A percentile compares a stretch with the other conserved stretches of the same genome.
Conservation (phyloP, 2,888 invertebrate genomes). For the Chromoteleia sp. region DNA sequence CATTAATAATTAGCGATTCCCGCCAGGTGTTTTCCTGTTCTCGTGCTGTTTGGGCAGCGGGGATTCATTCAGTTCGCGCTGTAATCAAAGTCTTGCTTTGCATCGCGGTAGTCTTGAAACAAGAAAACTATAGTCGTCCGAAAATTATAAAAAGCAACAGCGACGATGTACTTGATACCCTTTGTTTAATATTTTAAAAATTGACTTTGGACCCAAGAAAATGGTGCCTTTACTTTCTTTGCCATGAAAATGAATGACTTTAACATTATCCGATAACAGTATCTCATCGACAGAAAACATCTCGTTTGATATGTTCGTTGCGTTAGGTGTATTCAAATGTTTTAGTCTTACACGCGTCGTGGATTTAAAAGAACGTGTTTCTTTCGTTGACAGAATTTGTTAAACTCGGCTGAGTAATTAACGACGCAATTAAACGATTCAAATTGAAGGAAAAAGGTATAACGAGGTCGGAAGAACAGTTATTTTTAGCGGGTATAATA, state of each 20-base stretch:
- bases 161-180: too few relatives aligned
- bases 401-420: slow-evolving; percentile 34
- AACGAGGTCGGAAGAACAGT: slow-evolving; percentile 39
- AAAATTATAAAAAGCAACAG: neutral
- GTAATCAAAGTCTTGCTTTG: slow-evolving; percentile 1
- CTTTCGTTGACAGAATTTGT: slow-evolving; percentile 1
- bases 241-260: too few relatives aligned
- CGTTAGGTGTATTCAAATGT: too few relatives aligned
- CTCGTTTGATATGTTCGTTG: too few relatives aligned
- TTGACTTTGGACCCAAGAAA: too few relatives aligned
- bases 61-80: slow-evolving; percentile 43
- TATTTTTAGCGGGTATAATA: slow-evolving; percentile 54
- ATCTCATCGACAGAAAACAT: too few relatives aligned
- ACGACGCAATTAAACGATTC: slow-evolving; percentile 35
- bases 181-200: too few relatives aligned
- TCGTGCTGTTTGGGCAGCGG: slow-evolving; percentile 75
- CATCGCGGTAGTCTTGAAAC: neutral
- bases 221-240: too few relatives aligned
- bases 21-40: slow-evolving; percentile 77
- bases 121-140: neutral
- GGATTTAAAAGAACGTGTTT: too few relatives aligned
- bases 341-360: too few relatives aligned
- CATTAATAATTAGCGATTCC: slow-evolving; percentile 80
- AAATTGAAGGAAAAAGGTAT: slow-evolving; percentile 20
- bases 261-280: too few relatives aligned